phyloP scores from a whole-genome alignment of 64 coral and sea anemone species.

The Actinia tenebrosa region DNA sequence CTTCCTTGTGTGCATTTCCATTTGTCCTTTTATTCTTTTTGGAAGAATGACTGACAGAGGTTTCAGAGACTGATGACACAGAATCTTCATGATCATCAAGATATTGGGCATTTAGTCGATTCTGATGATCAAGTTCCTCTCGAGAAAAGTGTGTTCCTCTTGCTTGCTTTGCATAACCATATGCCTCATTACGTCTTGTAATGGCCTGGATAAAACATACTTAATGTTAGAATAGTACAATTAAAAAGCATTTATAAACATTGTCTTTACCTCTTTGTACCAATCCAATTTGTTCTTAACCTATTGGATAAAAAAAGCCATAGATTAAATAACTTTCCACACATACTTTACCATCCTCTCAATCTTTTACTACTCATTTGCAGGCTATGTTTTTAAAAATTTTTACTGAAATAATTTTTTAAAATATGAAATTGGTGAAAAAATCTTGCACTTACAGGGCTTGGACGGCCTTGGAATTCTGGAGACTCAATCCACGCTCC shows the following conservation, averaged over 20 bases:
- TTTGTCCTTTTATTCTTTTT: constrained; percentile 20
- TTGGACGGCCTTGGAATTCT: constrained; percentile 22
- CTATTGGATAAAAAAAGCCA: constrained; percentile 1
- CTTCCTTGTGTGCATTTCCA: neutral
- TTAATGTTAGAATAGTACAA: neutral
- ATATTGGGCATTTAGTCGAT: constrained; percentile 20
- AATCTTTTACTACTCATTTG: neutral
- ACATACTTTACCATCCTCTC: neutral
- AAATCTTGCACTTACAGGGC: constrained; percentile 12
- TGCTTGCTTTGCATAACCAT: constrained; percentile 64
- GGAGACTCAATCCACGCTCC: constrained; percentile 86
- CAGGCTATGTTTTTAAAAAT: too few relatives aligned
- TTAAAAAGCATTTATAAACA: too few relatives aligned
- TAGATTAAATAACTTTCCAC: neutral
- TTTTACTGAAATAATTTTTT: too few relatives aligned
- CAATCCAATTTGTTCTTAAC: constrained; percentile 36
- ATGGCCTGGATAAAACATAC: constrained; percentile 43
- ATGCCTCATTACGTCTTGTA: constrained; percentile 69
- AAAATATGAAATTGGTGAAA: too few relatives aligned
- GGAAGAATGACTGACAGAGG: constrained; percentile 10
- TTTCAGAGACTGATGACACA: neutral
- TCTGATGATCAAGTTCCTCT: constrained; percentile 62
- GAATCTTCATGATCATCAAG: constrained; percentile 1
- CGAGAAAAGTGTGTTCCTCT: constrained; percentile 89
- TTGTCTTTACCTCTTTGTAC: constrained; percentile 36